Conservation (phyloP, 1,140 invertebrate genomes). For the Bombus vancouverensis region DNA sequence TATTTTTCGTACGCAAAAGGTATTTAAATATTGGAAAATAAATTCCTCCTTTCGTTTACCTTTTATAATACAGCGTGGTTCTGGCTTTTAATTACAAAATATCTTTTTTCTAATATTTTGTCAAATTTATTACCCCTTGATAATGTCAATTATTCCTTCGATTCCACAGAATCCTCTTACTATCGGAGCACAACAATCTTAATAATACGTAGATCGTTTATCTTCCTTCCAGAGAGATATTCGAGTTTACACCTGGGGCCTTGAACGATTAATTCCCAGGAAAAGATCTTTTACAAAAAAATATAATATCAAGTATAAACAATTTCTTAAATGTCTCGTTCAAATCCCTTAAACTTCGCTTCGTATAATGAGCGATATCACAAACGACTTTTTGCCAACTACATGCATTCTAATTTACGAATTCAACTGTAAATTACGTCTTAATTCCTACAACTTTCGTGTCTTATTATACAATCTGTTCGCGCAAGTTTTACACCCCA, state of each 20-base stretch:
- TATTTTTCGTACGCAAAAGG: background rate
- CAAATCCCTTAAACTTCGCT: background rate
- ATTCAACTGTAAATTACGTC: background rate
- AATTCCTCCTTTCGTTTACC: background rate
- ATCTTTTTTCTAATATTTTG: background rate
- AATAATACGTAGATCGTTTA: background rate
- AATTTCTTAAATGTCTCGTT: background rate
- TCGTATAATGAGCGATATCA: background rate
- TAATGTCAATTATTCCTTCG: background rate
- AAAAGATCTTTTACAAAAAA: conserved; percentile 26
- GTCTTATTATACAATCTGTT: conserved; percentile 9
- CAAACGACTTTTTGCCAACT: background rate
- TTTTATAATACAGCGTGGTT: background rate
- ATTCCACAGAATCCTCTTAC: background rate
- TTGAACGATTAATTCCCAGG: conserved; percentile 33
- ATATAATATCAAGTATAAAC: conserved; percentile 33
- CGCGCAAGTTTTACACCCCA: too few species aligned
- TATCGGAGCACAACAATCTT: background rate
- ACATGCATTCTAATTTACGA: background rate
- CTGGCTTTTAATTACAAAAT: background rate
- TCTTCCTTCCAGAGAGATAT: background rate
- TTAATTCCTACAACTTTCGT: background rate
- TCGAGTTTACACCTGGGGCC: conserved; percentile 32
- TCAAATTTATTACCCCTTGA: background rate
- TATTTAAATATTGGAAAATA: conserved; percentile 2